Evolutionary conservation across 1,140 invertebrate species (phyloP), one percentile per base, ranked within the genome.

Genomic region (Penaeus japonicus): DNA sequence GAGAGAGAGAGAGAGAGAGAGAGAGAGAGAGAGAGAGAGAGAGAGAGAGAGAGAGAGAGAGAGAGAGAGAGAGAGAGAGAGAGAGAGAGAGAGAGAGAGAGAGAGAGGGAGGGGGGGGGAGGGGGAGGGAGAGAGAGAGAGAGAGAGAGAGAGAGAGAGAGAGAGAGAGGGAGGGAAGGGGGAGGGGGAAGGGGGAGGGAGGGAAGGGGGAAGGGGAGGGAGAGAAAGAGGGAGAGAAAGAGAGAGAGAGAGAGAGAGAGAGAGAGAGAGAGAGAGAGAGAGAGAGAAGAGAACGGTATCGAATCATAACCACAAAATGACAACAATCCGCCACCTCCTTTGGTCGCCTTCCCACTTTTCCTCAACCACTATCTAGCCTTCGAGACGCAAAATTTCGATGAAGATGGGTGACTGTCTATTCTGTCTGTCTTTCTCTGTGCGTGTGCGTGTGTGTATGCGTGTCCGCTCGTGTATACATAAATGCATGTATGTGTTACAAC

Each of bases 71-170:
- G 24, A 4, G 3, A 27, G 4, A 77, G 22, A 22, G 75, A 22
- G 30, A 79, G 77, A 39, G 32, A 83, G 47, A 83, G 53, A 81
- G 53, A 81, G 39, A 59, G 57, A 59, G 80, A 57, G n/a, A 59
- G 53, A 57, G 55, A 35, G 80, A 83, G 53, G 35, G 30, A 59
- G 53, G 65, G 47, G 39, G 27, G 10, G 53, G 65, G 12, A 30
- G 55, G 32, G 3, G 62, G 47, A 57, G 22, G 20, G n/a, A 83
- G 22, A 39, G 57, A 39, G 27, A 83, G 55, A 32, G 57, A 62
- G 10, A 83, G 47, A 30, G n/a, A n/a, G 20, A 62, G 57, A 39
- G 39, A 62, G 30, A 15, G 47, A 35, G 57, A 30, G 27, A 57
- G 80, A 62, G 39, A 39, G 47, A 62, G 27, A 35, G 54, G 35